A percentile compares a stretch with the other conserved stretches of the same genome.
Evolutionary conservation across 2,888 invertebrate genomes (phyloP).

Genomic region (Laothoe populi): DNA sequence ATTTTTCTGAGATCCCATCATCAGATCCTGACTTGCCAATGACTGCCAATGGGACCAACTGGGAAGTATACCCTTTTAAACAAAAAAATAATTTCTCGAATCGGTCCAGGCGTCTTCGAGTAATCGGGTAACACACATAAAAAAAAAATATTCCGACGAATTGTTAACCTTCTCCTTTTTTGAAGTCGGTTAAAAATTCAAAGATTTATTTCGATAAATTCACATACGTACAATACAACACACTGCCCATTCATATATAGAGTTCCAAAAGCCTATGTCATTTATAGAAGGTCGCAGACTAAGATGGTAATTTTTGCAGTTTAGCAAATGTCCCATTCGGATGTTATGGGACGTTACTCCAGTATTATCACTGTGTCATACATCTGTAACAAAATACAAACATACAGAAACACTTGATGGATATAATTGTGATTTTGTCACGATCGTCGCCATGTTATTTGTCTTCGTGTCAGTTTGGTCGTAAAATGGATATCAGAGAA

Average conservation of each 20-base stretch:
- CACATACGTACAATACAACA: background rate
- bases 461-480: conserved; percentile 23
- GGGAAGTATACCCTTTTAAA: too few relatives aligned
- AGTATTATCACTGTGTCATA: conserved; percentile 1
- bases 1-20: too few relatives aligned
- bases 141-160: too few relatives aligned
- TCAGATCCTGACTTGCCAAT: too few relatives aligned
- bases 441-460: conserved; percentile 24
- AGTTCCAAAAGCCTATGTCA: background rate
- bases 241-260: background rate
- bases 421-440: conserved; percentile 27
- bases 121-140: too few relatives aligned
- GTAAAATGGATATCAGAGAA: conserved; percentile 4
- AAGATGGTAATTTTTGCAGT: conserved; percentile 14
- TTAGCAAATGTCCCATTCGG: conserved; percentile 11
- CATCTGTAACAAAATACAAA: conserved; percentile 8
- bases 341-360: conserved; percentile 15
- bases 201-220: too few relatives aligned
- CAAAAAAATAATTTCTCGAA: too few relatives aligned
- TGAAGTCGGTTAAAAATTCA: too few relatives aligned
- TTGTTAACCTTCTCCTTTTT: too few relatives aligned
- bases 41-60: too few relatives aligned
- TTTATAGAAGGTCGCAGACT: conserved; percentile 12
- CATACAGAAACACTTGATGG: conserved; percentile 18
- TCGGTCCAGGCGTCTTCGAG: too few relatives aligned